Evolutionary conservation across 2,888 invertebrate genomes (phyloP).

Genomic region (Nomada ruficornis): DNA sequence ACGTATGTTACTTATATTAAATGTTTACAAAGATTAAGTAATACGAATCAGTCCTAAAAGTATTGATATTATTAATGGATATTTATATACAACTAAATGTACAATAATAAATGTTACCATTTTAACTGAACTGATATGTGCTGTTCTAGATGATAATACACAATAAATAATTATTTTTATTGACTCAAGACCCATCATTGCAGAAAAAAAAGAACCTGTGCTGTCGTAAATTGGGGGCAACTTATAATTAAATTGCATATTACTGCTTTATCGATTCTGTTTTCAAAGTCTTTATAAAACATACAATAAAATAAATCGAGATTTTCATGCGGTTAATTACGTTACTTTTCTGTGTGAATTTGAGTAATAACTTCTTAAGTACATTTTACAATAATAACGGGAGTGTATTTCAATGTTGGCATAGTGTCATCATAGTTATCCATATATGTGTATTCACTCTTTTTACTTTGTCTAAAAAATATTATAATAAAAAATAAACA

Average conservation of each 20-base stretch:
- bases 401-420: neutral
- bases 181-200: slow-evolving; percentile 34
- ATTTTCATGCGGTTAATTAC: too few species aligned
- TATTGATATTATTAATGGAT: slow-evolving; percentile 65
- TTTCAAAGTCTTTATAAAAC: neutral
- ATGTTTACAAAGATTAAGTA: slow-evolving; percentile 75
- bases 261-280: neutral
- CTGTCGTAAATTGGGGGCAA: neutral
- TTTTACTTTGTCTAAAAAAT: neutral
- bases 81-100: slow-evolving; percentile 75
- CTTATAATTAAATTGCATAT: slow-evolving; percentile 1
- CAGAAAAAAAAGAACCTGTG: slow-evolving; percentile 23
- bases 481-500: neutral
- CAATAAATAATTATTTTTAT: slow-evolving; percentile 60
- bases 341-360: neutral
- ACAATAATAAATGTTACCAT: slow-evolving; percentile 63
- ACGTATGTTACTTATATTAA: slow-evolving; percentile 81
- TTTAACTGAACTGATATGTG: slow-evolving; percentile 52
- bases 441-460: neutral
- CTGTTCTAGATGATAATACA: slow-evolving; percentile 31
- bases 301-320: neutral
- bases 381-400: slow-evolving; percentile 1
- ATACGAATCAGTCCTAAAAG: slow-evolving; percentile 44
- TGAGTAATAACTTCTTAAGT: slow-evolving; percentile 5
- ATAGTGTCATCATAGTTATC: neutral